Conservation (phyloP, 2,888 invertebrate species). For the Drosophila cognata region DNA sequence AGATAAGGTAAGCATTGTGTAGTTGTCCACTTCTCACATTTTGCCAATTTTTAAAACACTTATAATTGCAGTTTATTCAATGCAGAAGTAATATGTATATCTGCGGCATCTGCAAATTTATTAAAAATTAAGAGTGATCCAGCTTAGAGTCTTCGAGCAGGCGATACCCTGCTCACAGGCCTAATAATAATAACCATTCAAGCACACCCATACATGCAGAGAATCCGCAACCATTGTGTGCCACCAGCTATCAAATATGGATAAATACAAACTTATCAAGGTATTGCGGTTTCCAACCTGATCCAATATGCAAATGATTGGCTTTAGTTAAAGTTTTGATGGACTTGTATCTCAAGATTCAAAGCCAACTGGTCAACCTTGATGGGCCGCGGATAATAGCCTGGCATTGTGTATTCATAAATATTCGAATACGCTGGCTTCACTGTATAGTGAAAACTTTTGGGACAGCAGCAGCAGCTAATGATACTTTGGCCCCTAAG, state of each 20-base stretch:
- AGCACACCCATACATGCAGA: not conserved
- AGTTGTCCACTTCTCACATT: not conserved
- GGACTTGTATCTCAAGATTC: not conserved
- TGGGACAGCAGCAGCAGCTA: constrained; percentile 23
- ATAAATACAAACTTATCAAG: not conserved
- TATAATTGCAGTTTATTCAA: not conserved
- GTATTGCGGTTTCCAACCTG: not conserved
- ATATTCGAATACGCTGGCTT: constrained; percentile 25
- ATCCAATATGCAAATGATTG: constrained; percentile 33
- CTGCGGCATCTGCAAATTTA: not conserved
- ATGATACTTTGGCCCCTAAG: constrained; percentile 48
- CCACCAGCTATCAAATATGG: not conserved
- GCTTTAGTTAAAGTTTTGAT: constrained; percentile 20
- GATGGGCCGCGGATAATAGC: constrained; percentile 40
- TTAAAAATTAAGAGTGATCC: not conserved
- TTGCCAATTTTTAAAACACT: not conserved
- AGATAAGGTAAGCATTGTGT: not conserved
- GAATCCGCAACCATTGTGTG: not conserved
- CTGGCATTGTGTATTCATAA: constrained; percentile 39
- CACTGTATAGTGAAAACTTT: constrained; percentile 31
- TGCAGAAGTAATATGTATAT: not conserved
- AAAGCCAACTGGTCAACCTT: constrained; percentile 37
- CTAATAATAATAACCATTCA: not conserved
- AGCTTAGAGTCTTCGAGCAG: not conserved
- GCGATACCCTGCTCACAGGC: not conserved